Conservation (phyloP, 2,888 invertebrate genomes). For the Panopea generosa region DNA sequence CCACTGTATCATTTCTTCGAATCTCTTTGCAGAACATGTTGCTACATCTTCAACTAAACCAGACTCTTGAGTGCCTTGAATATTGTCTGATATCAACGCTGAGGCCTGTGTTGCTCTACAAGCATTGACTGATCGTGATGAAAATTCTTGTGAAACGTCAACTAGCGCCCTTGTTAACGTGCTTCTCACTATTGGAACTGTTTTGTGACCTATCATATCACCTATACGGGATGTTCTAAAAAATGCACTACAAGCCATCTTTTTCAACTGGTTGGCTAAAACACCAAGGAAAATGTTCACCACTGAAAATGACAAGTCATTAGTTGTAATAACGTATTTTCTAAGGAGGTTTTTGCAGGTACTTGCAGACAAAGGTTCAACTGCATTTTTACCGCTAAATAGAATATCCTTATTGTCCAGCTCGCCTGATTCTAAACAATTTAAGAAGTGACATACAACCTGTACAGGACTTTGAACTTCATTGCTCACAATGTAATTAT, state of each 20-base stretch:
- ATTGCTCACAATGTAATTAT: constrained; percentile 48
- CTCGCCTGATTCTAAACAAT: constrained; percentile 32
- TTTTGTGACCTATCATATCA: constrained; percentile 50
- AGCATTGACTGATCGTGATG: constrained; percentile 38
- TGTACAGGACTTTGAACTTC: constrained; percentile 70
- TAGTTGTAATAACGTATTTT: constrained; percentile 38
- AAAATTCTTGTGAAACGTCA: constrained; percentile 52
- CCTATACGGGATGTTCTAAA: constrained; percentile 49
- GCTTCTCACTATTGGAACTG: constrained; percentile 26
- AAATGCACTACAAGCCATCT: constrained; percentile 67
- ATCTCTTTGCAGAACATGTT: constrained; percentile 19
- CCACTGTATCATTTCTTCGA: constrained; percentile 72
- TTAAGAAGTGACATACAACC: constrained; percentile 67
- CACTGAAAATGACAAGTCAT: constrained; percentile 59
- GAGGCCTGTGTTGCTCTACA: constrained; percentile 38
- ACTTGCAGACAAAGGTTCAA: constrained; percentile 30
- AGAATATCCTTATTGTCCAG: constrained; percentile 59
- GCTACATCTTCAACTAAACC: too few relatives aligned
- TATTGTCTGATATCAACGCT: background rate
- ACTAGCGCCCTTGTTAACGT: constrained; percentile 39
- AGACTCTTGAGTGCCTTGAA: too few relatives aligned
- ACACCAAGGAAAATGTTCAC: constrained; percentile 65
- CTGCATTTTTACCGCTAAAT: constrained; percentile 34
- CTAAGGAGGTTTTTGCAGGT: constrained; percentile 52
- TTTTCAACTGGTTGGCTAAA: constrained; percentile 73